Conservation (phyloP, 2,888 invertebrate species). For the Netelia virgata region DNA sequence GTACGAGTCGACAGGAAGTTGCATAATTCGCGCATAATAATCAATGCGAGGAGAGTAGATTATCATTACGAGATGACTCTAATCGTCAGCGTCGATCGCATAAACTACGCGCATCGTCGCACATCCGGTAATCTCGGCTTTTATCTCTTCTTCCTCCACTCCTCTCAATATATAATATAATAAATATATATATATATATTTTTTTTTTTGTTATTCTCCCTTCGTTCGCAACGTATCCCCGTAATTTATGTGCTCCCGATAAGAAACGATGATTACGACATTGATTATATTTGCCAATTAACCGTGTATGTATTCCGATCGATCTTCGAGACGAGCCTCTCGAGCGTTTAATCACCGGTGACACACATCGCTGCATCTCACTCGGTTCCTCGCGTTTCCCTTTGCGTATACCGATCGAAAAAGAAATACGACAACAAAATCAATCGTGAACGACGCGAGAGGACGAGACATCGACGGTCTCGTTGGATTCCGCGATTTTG, state of each 20-base stretch:
- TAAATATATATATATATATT: background rate
- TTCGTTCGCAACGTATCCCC: constrained; percentile 19
- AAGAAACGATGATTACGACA: constrained; percentile 64
- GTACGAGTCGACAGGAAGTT: constrained; percentile 49
- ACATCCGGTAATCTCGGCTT: constrained; percentile 59
- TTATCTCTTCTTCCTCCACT: constrained; percentile 29
- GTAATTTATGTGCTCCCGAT: constrained; percentile 48
- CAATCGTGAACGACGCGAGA: background rate
- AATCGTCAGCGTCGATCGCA: constrained; percentile 53
- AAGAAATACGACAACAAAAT: constrained; percentile 3
- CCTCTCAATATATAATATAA: background rate
- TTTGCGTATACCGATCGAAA: background rate
- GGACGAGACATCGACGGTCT: too few species aligned
- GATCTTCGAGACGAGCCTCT: constrained; percentile 44
- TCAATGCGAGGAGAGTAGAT: constrained; percentile 52
- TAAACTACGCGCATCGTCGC: constrained; percentile 24
- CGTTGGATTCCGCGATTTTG: too few species aligned
- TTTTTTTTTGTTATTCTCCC: constrained; percentile 23
- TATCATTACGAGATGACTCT: constrained; percentile 45
- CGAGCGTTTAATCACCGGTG: constrained; percentile 57
- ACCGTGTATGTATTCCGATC: constrained; percentile 54
- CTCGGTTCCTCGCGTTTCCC: constrained; percentile 27
- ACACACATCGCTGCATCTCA: constrained; percentile 56
- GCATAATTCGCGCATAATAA: constrained; percentile 55
- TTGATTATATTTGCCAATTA: constrained; percentile 68